A percentile compares a stretch with the other conserved stretches of the same genome.
phyloP scores from a whole-genome alignment of 2,113 vertebrate species.

The Mormyrus lacerda region DNA sequence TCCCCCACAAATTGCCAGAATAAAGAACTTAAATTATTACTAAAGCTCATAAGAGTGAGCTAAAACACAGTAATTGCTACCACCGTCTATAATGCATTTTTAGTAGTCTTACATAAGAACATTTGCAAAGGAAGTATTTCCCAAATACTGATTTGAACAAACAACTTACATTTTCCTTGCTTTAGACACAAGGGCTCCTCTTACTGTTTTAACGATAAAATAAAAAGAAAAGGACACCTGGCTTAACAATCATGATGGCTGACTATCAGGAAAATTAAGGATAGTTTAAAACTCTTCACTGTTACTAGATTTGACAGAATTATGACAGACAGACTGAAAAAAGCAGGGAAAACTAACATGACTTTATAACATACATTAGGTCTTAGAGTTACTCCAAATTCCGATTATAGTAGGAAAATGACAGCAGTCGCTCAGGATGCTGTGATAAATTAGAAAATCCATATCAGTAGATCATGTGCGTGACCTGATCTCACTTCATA shows the following conservation, averaged over 20 bases:
- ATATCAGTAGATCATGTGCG: neutral
- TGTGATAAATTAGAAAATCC: neutral
- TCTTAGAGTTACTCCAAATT: neutral
- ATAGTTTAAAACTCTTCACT: neutral
- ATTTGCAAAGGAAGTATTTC: neutral
- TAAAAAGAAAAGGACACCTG: too few species aligned
- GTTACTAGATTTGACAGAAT: neutral
- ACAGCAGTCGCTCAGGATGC: neutral
- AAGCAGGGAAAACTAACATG: neutral
- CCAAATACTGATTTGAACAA: neutral
- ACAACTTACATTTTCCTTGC: neutral
- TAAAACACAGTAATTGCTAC: neutral
- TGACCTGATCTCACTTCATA: neutral
- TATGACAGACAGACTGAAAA: neutral
- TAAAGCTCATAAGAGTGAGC: neutral
- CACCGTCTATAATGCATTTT: neutral
- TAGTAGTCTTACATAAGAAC: neutral
- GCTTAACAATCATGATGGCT: neutral
- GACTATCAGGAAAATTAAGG: neutral
- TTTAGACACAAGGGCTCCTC: neutral
- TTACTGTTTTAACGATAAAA: too few species aligned
- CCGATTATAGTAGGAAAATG: neutral
- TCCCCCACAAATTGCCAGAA: neutral
- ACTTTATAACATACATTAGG: neutral
- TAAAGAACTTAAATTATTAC: neutral